A percentile compares a stretch with the other conserved stretches of the same genome.
phyloP scores from a whole-genome alignment of 2,113 vertebrate species.

The Circaetus cinerascens region DNA sequence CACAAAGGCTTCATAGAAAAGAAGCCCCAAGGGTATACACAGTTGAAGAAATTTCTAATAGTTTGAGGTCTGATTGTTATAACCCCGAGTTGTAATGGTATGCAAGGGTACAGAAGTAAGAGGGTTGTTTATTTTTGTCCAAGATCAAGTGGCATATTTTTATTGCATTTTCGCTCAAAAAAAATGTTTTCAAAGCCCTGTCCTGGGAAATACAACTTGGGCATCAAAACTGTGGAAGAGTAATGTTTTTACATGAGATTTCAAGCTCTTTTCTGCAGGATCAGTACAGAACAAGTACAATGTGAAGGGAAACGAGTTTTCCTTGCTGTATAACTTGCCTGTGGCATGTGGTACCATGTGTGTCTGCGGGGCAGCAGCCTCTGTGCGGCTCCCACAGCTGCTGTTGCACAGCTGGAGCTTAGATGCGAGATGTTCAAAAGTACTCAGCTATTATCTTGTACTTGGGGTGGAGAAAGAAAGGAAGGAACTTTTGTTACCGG shows the following conservation, averaged over 20 bases:
- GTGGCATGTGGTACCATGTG: accelerated
- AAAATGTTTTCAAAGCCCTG: not conserved
- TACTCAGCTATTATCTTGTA: too few relatives aligned
- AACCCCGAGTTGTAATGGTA: not conserved
- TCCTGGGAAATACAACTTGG: not conserved
- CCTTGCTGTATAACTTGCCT: too few relatives aligned
- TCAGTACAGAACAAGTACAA: not conserved
- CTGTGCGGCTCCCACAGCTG: not conserved
- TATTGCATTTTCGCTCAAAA: not conserved
- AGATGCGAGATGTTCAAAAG: not conserved
- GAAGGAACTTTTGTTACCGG: not conserved
- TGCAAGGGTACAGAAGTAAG: not conserved
- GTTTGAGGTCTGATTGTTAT: not conserved
- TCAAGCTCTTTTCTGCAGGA: not conserved
- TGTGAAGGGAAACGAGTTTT: not conserved
- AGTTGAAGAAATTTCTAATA: conserved; percentile 1
- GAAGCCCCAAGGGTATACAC: not conserved
- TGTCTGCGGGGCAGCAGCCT: accelerated
- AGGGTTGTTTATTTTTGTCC: not conserved
- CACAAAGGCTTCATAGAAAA: conserved; percentile 46
- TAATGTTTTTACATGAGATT: not conserved
- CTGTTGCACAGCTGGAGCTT: not conserved
- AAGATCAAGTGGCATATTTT: not conserved
- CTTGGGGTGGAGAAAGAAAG: not conserved
- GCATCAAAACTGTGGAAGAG: not conserved